Evolutionary conservation across 2,113 vertebrate genomes (phyloP), one percentile per base, ranked within the genome.

Genomic region (Gulo gulo): DNA sequence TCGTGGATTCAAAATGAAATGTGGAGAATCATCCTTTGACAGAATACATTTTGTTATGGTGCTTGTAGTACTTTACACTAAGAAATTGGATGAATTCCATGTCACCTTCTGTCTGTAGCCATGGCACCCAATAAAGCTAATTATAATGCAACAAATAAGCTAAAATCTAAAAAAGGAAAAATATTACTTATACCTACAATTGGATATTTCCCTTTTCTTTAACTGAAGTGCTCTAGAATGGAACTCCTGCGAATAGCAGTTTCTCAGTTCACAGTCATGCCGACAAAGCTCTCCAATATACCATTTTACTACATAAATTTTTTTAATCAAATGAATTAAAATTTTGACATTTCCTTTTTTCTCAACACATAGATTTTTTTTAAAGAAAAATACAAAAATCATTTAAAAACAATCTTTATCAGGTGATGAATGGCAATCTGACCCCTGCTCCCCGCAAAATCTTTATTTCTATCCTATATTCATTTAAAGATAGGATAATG

Each of bases 361-460:
- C 80, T 67, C 93, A 29, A 74, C 31, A 21, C 42, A n/a, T 14
- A 52, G 16, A 45, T 15, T 91, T 95, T 95, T 65, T 94, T 16
- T 20, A 93, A 96, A 88, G 45, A 93, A 59, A 89, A 73, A 74
- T 74, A 12, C 59, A 36, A 83, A 96, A 95, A 29, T 67, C 67
- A 23, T 59, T 86, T 95, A 61, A 91, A 26, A 63, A 92, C 50
- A 57, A 45, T 20, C 26, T 92, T 92, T 57, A 55, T 7, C 31
- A 52, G 31, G 29, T 21, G 47, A 34, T 52, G 76, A 79, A 52
- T 52, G 31, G 31, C 16, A 31, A 21, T 79, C 76, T 52, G 47
- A 79, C 18, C 31, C 47, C 47, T 69, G 34, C 67, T n/a, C 20
- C 47, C 76, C 16, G 4, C 9, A 18, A 88, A 88, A 20, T 57